Conservation (phyloP, 2,797 vertebrate species). For the Melanotaenia trifasciata region DNA sequence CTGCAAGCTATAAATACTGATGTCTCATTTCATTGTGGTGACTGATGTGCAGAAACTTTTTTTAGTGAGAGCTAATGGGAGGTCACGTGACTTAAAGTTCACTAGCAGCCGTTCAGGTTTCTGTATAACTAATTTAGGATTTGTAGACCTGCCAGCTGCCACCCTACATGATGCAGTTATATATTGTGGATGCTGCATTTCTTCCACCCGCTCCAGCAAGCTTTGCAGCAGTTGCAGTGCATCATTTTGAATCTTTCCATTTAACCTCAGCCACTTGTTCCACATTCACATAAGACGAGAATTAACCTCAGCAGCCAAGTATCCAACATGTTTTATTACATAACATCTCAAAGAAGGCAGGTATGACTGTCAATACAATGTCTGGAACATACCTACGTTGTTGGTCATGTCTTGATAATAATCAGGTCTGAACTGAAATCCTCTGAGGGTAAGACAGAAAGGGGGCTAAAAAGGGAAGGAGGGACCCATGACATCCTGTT, state of each 20-base stretch:
- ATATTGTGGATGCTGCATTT: slow-evolving; percentile 50
- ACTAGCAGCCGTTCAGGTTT: slow-evolving; percentile 63
- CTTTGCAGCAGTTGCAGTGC: slow-evolving; percentile 32
- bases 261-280: neutral
- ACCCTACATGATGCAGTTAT: slow-evolving; percentile 29
- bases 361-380: neutral
- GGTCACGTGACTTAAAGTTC: slow-evolving; percentile 66
- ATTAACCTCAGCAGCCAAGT: neutral
- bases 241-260: neutral
- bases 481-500: slow-evolving; percentile 23
- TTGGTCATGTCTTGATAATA: slow-evolving; percentile 2
- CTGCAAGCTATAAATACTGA: slow-evolving; percentile 68
- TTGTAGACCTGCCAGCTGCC: slow-evolving; percentile 55
- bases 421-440: slow-evolving; percentile 15
- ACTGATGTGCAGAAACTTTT: slow-evolving; percentile 40
- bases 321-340: neutral
- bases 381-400: neutral
- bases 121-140: slow-evolving; percentile 73
- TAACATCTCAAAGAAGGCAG: neutral
- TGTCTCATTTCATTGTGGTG: slow-evolving; percentile 55
- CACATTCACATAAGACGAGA: neutral
- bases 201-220: slow-evolving; percentile 42
- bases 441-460: slow-evolving; percentile 12
- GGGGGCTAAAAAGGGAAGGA: neutral
- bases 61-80: slow-evolving; percentile 46